phyloP scores from a whole-genome alignment of 2,797 vertebrate genomes.

The Varecia variegata region DNA sequence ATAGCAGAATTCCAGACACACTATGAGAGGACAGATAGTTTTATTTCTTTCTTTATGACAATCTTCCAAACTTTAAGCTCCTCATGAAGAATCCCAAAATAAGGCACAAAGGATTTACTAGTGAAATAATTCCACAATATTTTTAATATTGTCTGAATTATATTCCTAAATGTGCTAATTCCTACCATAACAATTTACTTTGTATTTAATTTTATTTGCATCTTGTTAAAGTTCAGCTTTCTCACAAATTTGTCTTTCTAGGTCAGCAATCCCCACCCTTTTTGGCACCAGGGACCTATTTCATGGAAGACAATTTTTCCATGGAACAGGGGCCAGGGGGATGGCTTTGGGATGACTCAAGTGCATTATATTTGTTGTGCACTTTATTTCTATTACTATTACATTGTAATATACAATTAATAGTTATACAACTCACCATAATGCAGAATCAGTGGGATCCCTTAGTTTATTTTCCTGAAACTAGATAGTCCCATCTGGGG shows the following conservation, averaged over 20 bases:
- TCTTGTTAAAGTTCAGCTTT: background rate
- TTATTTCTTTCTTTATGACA: background rate
- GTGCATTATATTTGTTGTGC: too few species aligned
- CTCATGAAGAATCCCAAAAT: background rate
- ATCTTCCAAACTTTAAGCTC: background rate
- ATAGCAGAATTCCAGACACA: background rate
- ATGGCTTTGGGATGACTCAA: too few species aligned
- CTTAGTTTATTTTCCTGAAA: too few species aligned
- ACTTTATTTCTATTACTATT: too few species aligned
- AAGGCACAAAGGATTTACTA: background rate
- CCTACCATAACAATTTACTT: background rate
- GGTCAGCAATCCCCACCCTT: background rate
- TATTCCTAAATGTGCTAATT: background rate
- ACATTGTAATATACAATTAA: too few species aligned
- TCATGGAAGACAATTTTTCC: too few species aligned
- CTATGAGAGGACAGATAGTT: background rate
- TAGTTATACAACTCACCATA: too few species aligned
- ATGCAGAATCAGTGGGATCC: too few species aligned
- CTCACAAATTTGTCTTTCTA: background rate
- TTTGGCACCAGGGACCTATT: too few species aligned
- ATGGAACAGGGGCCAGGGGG: too few species aligned
- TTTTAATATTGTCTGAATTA: background rate
- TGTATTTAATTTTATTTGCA: background rate
- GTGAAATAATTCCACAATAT: background rate
- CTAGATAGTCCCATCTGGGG: too few species aligned